phyloP scores from a whole-genome alignment of 2,888 invertebrate genomes.

The Epistrophella euchroma region DNA sequence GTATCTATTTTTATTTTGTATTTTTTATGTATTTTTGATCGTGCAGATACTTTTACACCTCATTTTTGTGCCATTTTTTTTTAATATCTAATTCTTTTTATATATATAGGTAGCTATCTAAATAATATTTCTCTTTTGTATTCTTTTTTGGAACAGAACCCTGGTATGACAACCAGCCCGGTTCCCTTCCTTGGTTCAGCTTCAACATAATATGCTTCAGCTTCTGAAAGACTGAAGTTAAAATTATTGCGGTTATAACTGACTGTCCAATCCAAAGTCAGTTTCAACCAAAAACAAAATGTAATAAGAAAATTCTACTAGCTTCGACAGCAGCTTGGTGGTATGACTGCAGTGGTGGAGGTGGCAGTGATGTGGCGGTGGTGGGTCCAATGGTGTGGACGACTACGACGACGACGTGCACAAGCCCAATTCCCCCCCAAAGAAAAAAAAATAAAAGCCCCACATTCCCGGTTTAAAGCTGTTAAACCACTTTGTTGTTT shows the following conservation, averaged over 20 bases:
- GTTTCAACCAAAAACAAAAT: constrained; percentile 14
- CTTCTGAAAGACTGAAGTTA: constrained; percentile 52
- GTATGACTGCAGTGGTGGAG: constrained; percentile 29
- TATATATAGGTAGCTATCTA: constrained; percentile 12
- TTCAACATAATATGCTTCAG: constrained; percentile 38
- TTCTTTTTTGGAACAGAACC: constrained; percentile 36
- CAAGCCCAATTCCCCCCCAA: constrained; percentile 55
- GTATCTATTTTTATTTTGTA: constrained; percentile 59
- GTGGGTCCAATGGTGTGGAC: constrained; percentile 54
- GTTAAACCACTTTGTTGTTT: constrained; percentile 56
- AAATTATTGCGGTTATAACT: constrained; percentile 59
- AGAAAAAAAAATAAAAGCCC: constrained; percentile 54
- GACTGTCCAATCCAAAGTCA: constrained; percentile 50
- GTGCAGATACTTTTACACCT: constrained; percentile 72
- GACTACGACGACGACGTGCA: constrained; percentile 33
- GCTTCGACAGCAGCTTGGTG: neutral
- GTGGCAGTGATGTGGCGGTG: constrained; percentile 10
- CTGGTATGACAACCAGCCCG: constrained; percentile 38
- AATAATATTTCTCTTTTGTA: constrained; percentile 26
- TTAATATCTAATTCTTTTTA: constrained; percentile 19
- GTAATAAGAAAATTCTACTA: constrained; percentile 33
- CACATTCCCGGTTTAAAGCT: constrained; percentile 73
- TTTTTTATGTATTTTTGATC: constrained; percentile 48
- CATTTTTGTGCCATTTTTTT: constrained; percentile 45
- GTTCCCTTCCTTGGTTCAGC: neutral